phyloP scores from a whole-genome alignment of 2,113 vertebrate genomes.

The Eptatretus burgeri region DNA sequence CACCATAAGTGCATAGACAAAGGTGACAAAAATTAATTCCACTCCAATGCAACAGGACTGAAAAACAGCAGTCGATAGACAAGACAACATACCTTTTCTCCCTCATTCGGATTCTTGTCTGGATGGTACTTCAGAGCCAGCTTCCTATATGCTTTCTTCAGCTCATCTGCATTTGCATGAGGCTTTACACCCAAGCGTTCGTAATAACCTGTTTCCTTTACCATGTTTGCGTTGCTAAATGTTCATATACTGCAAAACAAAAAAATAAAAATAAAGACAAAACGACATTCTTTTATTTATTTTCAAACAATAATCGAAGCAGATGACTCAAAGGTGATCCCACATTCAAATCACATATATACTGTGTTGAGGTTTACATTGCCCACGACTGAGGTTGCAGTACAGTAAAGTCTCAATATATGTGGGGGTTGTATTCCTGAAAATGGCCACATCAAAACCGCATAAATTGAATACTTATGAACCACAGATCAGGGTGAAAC shows the following conservation, averaged over 20 bases:
- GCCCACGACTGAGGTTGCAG: no score
- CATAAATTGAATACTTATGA: no score
- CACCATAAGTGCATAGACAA: background rate
- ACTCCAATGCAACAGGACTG: background rate
- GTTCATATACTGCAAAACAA: background rate
- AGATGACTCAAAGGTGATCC: no score
- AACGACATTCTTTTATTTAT: no score
- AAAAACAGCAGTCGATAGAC: background rate
- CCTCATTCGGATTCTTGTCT: conserved; percentile 19
- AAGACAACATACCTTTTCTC: conserved; percentile 15
- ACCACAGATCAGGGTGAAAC: no score
- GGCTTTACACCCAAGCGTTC: conserved; percentile 18
- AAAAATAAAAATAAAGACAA: no score
- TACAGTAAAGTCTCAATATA: no score
- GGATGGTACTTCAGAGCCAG: conserved; percentile 18
- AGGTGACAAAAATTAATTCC: background rate
- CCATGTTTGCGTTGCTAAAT: conserved; percentile 14
- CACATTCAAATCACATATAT: no score
- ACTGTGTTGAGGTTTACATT: no score
- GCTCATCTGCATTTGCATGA: conserved; percentile 15
- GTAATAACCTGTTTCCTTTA: conserved; percentile 19
- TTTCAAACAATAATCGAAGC: no score
- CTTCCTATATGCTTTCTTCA: conserved; percentile 17
- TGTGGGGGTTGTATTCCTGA: no score
- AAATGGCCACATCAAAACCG: no score